Conservation (phyloP, 2,797 vertebrate species). For the Cryptoblepharus egeriae region DNA sequence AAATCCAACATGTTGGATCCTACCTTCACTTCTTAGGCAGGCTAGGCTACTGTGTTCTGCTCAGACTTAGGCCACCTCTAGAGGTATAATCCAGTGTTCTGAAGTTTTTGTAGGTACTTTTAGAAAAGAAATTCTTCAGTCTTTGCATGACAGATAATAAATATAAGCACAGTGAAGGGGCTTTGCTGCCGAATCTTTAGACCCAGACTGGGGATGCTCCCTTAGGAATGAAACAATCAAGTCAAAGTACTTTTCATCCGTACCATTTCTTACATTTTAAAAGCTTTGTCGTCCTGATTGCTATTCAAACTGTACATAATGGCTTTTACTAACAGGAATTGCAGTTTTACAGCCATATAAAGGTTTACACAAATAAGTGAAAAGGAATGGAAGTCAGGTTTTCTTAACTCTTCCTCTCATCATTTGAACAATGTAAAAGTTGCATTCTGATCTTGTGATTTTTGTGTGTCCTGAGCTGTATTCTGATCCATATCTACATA, state of each 20-base stretch:
- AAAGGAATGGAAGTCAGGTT: not conserved
- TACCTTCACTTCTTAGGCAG: too few relatives aligned
- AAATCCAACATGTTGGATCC: too few relatives aligned
- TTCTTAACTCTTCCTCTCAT: not conserved
- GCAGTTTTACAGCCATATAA: conserved; percentile 1
- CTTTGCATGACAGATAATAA: conserved; percentile 40
- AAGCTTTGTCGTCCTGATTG: conserved; percentile 6
- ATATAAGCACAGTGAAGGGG: conserved; percentile 37
- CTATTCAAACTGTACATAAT: conserved; percentile 5
- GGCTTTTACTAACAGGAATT: conserved; percentile 5
- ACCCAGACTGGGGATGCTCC: conserved; percentile 36
- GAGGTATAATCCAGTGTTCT: not conserved
- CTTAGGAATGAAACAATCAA: conserved; percentile 48
- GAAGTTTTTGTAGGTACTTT: not conserved
- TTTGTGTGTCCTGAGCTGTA: too few relatives aligned
- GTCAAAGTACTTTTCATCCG: conserved; percentile 37
- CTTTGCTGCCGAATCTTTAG: not conserved
- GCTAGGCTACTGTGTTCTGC: too few relatives aligned
- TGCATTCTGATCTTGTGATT: too few relatives aligned
- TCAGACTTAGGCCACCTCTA: too few relatives aligned
- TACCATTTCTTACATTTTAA: conserved; percentile 43
- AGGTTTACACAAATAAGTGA: conserved; percentile 6
- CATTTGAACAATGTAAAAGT: rapidly evolving
- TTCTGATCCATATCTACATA: too few relatives aligned
- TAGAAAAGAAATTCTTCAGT: conserved; percentile 20